A percentile compares a stretch with the other conserved stretches of the same genome.
Conservation (phyloP, 2,888 invertebrate genomes). For the Ommatoiulus sabulosus region DNA sequence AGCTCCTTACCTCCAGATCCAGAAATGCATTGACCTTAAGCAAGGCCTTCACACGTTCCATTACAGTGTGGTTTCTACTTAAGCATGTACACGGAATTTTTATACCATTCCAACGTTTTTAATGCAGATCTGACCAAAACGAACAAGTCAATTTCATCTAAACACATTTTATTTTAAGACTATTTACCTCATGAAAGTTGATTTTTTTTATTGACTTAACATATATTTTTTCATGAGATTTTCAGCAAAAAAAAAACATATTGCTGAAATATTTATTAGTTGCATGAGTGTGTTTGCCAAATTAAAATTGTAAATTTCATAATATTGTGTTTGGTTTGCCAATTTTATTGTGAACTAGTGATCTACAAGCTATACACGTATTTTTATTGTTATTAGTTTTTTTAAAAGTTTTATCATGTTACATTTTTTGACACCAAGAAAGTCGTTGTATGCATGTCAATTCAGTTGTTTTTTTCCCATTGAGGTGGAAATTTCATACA, state of each 20-base stretch:
- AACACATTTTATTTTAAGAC: not conserved
- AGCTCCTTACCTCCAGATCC: constrained; percentile 54
- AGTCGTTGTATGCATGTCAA: too few species aligned
- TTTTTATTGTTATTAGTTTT: not conserved
- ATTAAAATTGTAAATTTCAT: not conserved
- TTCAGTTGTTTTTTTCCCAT: not conserved
- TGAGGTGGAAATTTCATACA: not conserved
- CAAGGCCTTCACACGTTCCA: not conserved
- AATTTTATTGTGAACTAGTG: not conserved
- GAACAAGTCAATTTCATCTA: not conserved
- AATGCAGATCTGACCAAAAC: not conserved
- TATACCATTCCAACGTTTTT: constrained; percentile 1
- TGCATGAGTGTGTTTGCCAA: not conserved
- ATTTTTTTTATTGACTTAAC: not conserved
- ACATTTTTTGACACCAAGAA: not conserved
- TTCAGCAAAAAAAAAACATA: not conserved
- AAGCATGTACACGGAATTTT: not conserved
- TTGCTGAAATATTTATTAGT: not conserved
- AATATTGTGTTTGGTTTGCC: not conserved
- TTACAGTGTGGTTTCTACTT: not conserved
- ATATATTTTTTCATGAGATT: not conserved
- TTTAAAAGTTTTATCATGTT: not conserved
- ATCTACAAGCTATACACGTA: not conserved
- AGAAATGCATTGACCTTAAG: not conserved
- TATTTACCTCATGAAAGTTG: not conserved